Percentiles rank a stretch among this genome's conserved stretches.
Evolutionary conservation across 1,140 invertebrate species (phyloP).

Genomic region (Megalopta genalis): DNA sequence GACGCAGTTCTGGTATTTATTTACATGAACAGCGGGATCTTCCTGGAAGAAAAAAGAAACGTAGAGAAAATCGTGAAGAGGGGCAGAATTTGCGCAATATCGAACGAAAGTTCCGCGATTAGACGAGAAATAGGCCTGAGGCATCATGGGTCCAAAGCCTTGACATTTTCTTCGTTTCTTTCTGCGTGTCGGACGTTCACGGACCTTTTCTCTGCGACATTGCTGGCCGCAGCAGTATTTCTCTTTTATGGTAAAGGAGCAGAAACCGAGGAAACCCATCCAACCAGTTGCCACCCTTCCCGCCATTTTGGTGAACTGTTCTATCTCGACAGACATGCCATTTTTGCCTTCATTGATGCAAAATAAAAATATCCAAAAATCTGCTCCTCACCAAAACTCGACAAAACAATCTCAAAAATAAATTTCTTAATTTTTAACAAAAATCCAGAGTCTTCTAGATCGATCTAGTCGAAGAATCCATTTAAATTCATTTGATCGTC

Average conservation of each 20-base stretch:
- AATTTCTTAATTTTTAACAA: no score
- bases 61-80: neutral
- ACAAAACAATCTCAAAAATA: no score
- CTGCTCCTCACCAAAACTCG: no score
- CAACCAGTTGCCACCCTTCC: neutral
- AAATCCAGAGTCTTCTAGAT: no score
- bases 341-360: no score
- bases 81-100: slow-evolving; percentile 20
- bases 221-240: neutral
- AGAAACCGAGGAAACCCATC: neutral
- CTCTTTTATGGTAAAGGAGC: neutral
- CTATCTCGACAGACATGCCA: no score
- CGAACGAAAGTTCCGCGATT: slow-evolving; percentile 15
- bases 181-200: slow-evolving; percentile 1
- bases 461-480: no score
- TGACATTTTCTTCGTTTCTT: slow-evolving; percentile 42
- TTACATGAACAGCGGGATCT: neutral
- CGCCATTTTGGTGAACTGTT: neutral
- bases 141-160: slow-evolving; percentile 1
- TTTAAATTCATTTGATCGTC: no score
- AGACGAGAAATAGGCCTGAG: neutral
- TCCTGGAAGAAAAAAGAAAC: neutral
- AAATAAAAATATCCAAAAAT: no score
- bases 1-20: neutral
- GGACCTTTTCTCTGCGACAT: slow-evolving; percentile 3